These are phyloP conservation scores for Bungarus multicinctus DNA, from an alignment of 2,113 vertebrate species.

Conservation along the genomic window DNA sequence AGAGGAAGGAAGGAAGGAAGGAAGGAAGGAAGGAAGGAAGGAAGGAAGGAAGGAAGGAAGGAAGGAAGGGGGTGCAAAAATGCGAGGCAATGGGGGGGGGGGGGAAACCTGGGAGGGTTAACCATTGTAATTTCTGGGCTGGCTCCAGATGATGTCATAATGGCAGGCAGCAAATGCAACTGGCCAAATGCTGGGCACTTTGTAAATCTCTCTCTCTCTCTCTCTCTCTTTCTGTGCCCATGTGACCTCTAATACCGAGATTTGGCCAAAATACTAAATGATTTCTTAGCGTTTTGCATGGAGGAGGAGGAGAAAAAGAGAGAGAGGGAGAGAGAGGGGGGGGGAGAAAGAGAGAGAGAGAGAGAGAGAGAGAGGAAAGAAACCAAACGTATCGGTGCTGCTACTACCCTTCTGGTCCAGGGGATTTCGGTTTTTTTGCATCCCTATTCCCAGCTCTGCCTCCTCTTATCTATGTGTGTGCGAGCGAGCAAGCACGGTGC, in stretches of 20 bases:
- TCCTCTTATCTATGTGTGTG: too few species aligned
- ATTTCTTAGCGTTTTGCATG: conserved; percentile 44
- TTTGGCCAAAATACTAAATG: conserved; percentile 40
- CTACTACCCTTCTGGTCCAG: not conserved
- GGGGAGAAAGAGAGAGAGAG: too few species aligned
- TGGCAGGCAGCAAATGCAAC: conserved; percentile 67
- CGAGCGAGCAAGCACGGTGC: not conserved
- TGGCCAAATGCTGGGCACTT: conserved; percentile 61
- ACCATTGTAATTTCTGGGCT: conserved; percentile 72
- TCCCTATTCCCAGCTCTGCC: not conserved
- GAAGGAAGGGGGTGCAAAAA: not conserved
- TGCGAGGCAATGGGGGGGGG: conserved; percentile 45
- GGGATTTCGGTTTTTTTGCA: not conserved
- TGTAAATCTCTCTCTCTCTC: conserved; percentile 46
- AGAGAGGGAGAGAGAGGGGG: too few species aligned
- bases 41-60: not conserved
- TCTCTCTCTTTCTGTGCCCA: conserved; percentile 32
- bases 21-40: too few species aligned
- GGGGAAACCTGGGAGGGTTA: conserved; percentile 53
- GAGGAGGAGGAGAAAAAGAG: not conserved
- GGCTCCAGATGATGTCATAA: conserved; percentile 79
- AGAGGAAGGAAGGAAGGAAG: too few species aligned
- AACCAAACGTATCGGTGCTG: not conserved
- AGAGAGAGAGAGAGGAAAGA: not conserved
- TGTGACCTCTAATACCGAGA: conserved; percentile 69